Base-by-base conservation (phyloP, 2,888 invertebrate species). In the Macaria notata region DNA sequence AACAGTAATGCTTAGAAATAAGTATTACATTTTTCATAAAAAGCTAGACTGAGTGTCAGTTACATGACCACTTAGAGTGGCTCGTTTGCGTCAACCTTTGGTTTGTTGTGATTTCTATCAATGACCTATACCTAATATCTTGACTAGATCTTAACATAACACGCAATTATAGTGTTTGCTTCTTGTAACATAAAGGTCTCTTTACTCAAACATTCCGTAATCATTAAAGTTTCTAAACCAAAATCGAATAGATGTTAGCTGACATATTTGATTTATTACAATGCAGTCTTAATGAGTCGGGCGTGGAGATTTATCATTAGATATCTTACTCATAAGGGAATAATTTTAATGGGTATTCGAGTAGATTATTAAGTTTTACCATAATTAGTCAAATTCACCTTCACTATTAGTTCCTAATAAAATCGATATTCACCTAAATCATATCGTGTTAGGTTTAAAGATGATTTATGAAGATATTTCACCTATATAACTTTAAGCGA, bases 61-160 rank as follows among this genome's bases (percentile, higher is more conserved):
- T 36, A 36, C 5, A 6, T 36, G 33, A 7, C 7, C 7, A 36
- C 33, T 36, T 6, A 42, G 51, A 51, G 47, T 44, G 19, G 43
- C 47, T 47, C 42, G 53, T 56, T 47, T 44, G 29, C 9, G 4
- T 19, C 30, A 9, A 44, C 31, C 50, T 47, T 49, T 46, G 36
- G 9, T 31, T 55, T 52, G 39, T 49, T 49, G 38, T 43, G 46
- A 54, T 39, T 54, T 33, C 46, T 46, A 50, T 54, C 44, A 46
- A 42, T 46, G 31, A 49, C 44, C 42, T 48, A 49, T 58, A 48
- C 43, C 19, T 38, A 41, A 8, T 41, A 41, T 41, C 8, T n/a
- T 41, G 41, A n/a, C 46, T 8, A 30, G 38, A 46, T 36, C 29
- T 49, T 56, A 39, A 42, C 50, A 36, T 41, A 46, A 44, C 41